Evolutionary conservation across 2,113 vertebrate species (phyloP), one percentile per base, ranked within the genome.

Genomic region (Corythornis vintsioides): DNA sequence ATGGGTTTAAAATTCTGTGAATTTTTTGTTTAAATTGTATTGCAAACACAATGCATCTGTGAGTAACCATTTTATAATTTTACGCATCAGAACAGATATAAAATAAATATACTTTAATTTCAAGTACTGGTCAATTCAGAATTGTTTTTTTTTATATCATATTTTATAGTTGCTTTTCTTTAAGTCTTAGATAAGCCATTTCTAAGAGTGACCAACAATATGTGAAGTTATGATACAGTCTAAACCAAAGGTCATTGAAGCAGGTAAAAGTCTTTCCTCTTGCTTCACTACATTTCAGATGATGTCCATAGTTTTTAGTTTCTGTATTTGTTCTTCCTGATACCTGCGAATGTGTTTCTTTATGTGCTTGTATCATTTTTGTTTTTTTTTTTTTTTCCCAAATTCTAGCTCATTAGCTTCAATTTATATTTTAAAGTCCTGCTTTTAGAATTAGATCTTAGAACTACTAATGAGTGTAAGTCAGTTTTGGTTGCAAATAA

Each of bases 401-500:
- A 45, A n/a, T 80, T 66, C 40, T 56, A 9, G 14, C 15, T 83
- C 9, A 3, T 73, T 66, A 74, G 22, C 40, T 52, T 73, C 40
- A 42, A 42, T 10, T 70, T 63, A 40, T 22, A 13, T 92, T 87
- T 77, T 5, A 21, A 16, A 38, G 10, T 48, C 57, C 6, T 43
- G 18, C 13, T 83, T 86, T 64, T n/a, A 88, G 26, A 66, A 57
- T 94, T 82, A 85, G 52, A 70, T 33, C 78, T 96, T 82, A 35
- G 60, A 94, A 89, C 45, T 92, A 91, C 83, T 83, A 93, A 94
- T 89, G 26, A 60, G 65, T 78, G 48, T 63, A 65, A 73, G 71
- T 86, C 93, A 74, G 83, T 52, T 81, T 76, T 79, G 83, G 69
- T 42, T 94, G 70, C 88, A 90, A 96, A 94, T 88, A 95, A 91